Evolutionary conservation across 2,888 invertebrate genomes (phyloP), one percentile per base, ranked within the genome.

Genomic region (Lithophane ornitopus): DNA sequence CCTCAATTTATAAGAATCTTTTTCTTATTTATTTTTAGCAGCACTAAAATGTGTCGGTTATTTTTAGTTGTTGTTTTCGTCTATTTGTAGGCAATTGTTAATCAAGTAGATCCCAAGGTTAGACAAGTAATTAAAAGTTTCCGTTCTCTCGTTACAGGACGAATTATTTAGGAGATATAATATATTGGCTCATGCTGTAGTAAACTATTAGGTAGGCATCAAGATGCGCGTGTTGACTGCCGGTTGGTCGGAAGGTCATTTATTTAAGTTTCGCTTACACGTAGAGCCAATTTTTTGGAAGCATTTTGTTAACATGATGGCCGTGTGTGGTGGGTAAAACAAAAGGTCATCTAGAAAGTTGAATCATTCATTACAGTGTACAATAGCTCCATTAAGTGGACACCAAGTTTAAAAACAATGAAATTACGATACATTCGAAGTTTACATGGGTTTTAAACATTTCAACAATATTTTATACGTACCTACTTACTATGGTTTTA

Each of bases 81-180:
- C 26, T 34, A 22, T 3, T 26, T 65, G 46, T 56, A 56, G 41
- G 8, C 56, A 22, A 26, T 34, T 52, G 16, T 41, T 77, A 16
- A 46, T 77, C 28, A 56, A 46, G 28, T 69, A 16, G 22, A 28
- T 59, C 3, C 9, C 68, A 67, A 52, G 52, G 34, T 66, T 66
- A 58, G 28, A 63, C 14, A 76, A 52, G 76, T 44, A 8, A 46
- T 41, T 76, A 75, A 75, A 75, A 65, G 14, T 59, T 28, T 22
- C 1, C 2, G 28, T 41, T 56, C 16, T 39, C 19, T 16, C 22
- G 11, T 59, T 26, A n/a, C 34, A 7, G 26, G n/a, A 65, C 19
- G 19, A 67, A 39, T 46, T 4, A 41, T 28, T 41, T 39, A 28
- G 16, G 49, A 44, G 19, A 12, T n/a, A 54, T 54, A 19, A 54